These are phyloP conservation scores for Tromatobia lineatoria DNA, from an alignment of 2,888 invertebrate species.

Conservation along the genomic window DNA sequence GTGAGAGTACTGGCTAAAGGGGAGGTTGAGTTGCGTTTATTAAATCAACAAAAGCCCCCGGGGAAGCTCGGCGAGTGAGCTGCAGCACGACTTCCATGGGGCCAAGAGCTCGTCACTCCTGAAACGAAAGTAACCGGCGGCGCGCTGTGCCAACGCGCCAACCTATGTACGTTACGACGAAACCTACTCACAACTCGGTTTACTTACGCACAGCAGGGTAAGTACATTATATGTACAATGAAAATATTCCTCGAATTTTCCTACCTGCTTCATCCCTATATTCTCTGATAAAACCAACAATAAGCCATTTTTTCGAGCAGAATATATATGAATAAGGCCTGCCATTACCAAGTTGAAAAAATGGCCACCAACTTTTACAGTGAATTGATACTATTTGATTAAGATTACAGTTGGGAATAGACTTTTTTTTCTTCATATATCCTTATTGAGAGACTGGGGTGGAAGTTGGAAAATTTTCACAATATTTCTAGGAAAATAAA, in stretches of 20 bases:
- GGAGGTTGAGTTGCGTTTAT: slow-evolving; percentile 77
- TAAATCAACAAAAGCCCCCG: slow-evolving; percentile 79
- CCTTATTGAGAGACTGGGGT: no score
- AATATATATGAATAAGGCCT: background rate
- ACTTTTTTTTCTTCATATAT: no score
- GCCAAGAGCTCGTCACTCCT: slow-evolving; percentile 46
- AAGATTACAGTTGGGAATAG: no score
- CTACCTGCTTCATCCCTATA: background rate
- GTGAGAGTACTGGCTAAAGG: slow-evolving; percentile 21
- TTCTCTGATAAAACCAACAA: background rate
- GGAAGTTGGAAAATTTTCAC: no score
- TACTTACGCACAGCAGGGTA: background rate
- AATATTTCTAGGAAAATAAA: no score
- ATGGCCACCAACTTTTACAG: background rate
- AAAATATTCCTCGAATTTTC: background rate
- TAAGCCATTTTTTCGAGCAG: background rate
- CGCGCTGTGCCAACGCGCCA: slow-evolving; percentile 25
- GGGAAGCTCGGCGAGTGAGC: slow-evolving; percentile 32
- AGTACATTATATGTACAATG: background rate
- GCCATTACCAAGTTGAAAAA: background rate
- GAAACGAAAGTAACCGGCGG: slow-evolving; percentile 44
- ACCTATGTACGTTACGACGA: slow-evolving; percentile 48
- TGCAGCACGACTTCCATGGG: slow-evolving; percentile 47
- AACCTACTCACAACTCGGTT: slow-evolving; percentile 21
- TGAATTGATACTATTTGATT: no score